Percentiles rank a stretch among this genome's conserved stretches.
Evolutionary conservation across 2,888 invertebrate genomes (phyloP).

Genomic region (Oeneis ivallda): DNA sequence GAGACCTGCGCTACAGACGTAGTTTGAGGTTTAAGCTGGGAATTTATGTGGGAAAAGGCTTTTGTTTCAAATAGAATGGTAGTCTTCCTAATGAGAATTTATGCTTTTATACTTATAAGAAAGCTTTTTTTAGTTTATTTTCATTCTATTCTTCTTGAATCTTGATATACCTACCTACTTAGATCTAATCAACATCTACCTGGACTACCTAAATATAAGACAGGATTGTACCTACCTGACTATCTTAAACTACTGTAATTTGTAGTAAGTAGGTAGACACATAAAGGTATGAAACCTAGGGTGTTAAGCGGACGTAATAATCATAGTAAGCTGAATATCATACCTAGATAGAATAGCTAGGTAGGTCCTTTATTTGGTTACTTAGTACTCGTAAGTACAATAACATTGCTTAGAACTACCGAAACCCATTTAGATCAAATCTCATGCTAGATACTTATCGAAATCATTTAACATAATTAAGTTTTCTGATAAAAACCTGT

Average conservation of each 20-base stretch:
- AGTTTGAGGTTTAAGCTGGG: constrained; percentile 22
- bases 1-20: constrained; percentile 30
- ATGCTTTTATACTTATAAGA: constrained; percentile 11
- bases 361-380: no score
- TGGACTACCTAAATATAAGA: background rate
- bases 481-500: no score
- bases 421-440: no score
- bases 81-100: constrained; percentile 15
- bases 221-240: background rate
- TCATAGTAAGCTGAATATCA: no score
- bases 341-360: no score
- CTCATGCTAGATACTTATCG: no score
- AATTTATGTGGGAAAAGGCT: constrained; percentile 30
- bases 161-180: background rate
- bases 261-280: no score
- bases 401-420: no score
- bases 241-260: background rate
- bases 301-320: no score
- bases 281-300: no score
- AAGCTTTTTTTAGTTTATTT: background rate
- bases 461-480: no score
- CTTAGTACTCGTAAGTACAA: no score
- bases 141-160: background rate
- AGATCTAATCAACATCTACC: background rate
- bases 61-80: constrained; percentile 17